Evolutionary conservation across 2,797 vertebrate species (phyloP).

Genomic region (Anableps anableps): DNA sequence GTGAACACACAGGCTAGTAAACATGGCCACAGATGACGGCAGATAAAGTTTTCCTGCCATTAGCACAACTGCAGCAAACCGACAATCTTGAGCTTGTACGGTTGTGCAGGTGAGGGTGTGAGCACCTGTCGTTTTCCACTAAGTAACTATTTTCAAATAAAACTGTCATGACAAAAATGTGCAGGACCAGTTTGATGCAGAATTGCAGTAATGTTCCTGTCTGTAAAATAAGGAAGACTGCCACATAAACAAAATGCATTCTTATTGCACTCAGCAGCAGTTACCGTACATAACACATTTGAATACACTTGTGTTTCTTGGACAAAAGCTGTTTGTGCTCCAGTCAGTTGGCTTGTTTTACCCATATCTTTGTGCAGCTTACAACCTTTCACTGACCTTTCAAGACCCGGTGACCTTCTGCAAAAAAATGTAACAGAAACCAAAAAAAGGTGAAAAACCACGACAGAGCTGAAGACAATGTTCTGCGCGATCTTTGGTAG

Average conservation of each 20-base stretch:
- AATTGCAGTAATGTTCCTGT: neutral
- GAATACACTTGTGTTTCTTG: neutral
- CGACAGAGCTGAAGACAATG: conserved; percentile 13
- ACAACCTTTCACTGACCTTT: conserved; percentile 41
- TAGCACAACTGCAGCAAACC: too few relatives aligned
- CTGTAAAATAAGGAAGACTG: neutral
- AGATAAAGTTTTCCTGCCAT: too few relatives aligned
- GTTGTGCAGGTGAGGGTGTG: too few relatives aligned
- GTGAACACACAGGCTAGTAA: too few relatives aligned
- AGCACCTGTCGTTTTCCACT: neutral
- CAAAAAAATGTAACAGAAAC: conserved; percentile 28
- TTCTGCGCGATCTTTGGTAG: conserved; percentile 6
- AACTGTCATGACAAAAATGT: neutral
- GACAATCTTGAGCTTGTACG: too few relatives aligned
- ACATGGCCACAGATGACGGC: too few relatives aligned
- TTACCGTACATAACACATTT: neutral
- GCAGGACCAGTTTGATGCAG: neutral
- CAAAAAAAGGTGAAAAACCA: conserved; percentile 3
- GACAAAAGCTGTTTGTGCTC: neutral
- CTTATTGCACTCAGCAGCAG: too few relatives aligned
- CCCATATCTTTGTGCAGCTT: conserved; percentile 26
- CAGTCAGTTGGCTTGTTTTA: conserved; percentile 2
- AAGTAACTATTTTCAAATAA: neutral
- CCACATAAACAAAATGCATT: neutral
- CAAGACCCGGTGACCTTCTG: conserved; percentile 17